A percentile compares a stretch with the other conserved stretches of the same genome.
Evolutionary conservation across 2,797 vertebrate genomes (phyloP).

Genomic region (Coreius guichenoti): DNA sequence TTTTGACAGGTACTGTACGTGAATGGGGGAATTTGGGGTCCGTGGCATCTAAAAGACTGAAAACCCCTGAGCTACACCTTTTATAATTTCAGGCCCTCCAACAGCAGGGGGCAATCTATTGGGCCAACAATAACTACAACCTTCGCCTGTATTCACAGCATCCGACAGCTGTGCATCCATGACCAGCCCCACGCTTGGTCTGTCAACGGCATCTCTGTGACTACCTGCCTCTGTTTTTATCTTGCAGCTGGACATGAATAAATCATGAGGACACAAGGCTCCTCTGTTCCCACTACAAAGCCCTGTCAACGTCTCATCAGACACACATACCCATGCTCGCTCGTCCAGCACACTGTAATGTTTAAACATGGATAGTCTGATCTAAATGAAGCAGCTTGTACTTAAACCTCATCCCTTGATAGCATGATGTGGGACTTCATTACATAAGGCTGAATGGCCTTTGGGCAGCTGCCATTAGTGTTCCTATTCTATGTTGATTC

Average conservation of each 20-base stretch:
- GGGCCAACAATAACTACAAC: slow-evolving; percentile 66
- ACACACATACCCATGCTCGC: slow-evolving; percentile 53
- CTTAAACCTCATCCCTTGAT: slow-evolving; percentile 45
- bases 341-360: slow-evolving; percentile 37
- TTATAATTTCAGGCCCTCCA: slow-evolving; percentile 16
- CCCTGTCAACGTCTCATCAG: slow-evolving; percentile 79
- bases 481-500: slow-evolving; percentile 40
- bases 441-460: slow-evolving; percentile 46
- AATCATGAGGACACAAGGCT: slow-evolving; percentile 84
- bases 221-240: slow-evolving; percentile 80
- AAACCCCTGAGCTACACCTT: neutral
- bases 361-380: neutral
- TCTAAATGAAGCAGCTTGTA: slow-evolving; percentile 37
- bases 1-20: neutral
- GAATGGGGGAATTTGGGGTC: neutral
- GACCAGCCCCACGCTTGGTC: slow-evolving; percentile 73
- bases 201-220: slow-evolving; percentile 75
- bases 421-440: slow-evolving; percentile 34
- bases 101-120: slow-evolving; percentile 73
- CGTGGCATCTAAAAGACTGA: neutral
- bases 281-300: slow-evolving; percentile 83
- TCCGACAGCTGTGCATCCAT: slow-evolving; percentile 43
- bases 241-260: slow-evolving; percentile 86
- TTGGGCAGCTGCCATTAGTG: slow-evolving; percentile 34
- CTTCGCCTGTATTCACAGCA: slow-evolving; percentile 36